Evolutionary conservation across 2,888 invertebrate genomes (phyloP).

Genomic region (Nomada fabriciana): DNA sequence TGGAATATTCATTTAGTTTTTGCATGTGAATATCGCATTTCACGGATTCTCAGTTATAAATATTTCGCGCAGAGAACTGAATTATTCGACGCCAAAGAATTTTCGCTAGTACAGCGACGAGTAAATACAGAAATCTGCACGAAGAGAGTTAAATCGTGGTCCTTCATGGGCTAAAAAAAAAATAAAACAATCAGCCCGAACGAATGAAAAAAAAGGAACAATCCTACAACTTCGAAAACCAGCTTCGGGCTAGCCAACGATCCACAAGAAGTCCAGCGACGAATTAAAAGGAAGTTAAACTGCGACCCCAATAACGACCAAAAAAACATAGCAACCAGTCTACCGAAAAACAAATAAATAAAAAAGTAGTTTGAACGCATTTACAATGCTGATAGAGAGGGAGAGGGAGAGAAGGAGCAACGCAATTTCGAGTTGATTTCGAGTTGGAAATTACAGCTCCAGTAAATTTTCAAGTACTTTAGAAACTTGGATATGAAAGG

Average conservation of each 20-base stretch:
- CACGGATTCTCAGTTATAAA: not conserved
- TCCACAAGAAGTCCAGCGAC: slow-evolving; percentile 7
- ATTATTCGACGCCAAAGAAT: not conserved
- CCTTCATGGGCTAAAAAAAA: not conserved
- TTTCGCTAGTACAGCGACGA: not conserved
- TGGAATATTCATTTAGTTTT: not conserved
- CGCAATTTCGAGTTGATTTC: no score
- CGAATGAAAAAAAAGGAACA: not conserved
- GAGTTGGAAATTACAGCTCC: not conserved
- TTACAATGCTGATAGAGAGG: not conserved
- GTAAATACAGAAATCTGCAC: not conserved
- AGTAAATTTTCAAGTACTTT: not conserved
- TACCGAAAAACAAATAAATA: not conserved
- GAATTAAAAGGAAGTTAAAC: slow-evolving; percentile 45
- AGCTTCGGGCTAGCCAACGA: not conserved
- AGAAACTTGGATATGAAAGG: not conserved
- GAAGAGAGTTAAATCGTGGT: not conserved
- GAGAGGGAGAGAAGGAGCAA: not conserved
- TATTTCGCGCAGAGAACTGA: not conserved
- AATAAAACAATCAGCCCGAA: slow-evolving; percentile 10
- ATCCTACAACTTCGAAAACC: slow-evolving; percentile 11
- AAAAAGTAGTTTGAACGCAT: not conserved
- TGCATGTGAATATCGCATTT: not conserved
- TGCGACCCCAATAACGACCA: slow-evolving; percentile 29
- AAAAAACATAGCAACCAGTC: slow-evolving; percentile 2